Evolutionary conservation across 2,888 invertebrate species (phyloP), one percentile per base, ranked within the genome.

Genomic region (Pandemis cinnamomeana): DNA sequence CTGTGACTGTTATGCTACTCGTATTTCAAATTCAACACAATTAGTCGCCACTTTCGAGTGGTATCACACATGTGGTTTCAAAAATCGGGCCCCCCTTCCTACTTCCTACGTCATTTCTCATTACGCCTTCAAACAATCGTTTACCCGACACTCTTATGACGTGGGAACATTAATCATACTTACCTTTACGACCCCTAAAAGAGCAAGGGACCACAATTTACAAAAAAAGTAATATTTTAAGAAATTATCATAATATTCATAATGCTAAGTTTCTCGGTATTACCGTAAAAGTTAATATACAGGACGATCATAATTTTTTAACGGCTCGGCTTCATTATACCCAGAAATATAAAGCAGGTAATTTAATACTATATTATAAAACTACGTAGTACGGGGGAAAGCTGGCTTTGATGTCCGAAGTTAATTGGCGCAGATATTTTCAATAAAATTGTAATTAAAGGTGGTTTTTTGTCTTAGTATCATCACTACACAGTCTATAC

Each of bases 241-340:
- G 62, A 72, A 72, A 72, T 67, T 72, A 51, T 51, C 58, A 58
- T 58, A 58, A 58, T 27, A 11, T 58, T 20, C 60, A 69, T 64
- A 70, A 69, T 58, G 27, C 46, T 20, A 63, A 27, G 5, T 44
- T 20, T 15, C 3, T 5, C 20, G 27, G 42, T 46, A 55, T 68
- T 58, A 55, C 20, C 58, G 48, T 66, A 20, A 51, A 44, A 41
- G 51, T 73, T 69, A 66, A 69, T 73, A 73, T 70, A 27, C n/a
- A 13, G 48, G 46, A 10, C 8, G 60, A 53, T 66, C 66, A 48
- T 67, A 55, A 67, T 63, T 68, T 75, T 71, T 67, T 71, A 66
- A 71, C 66, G 58, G 20, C 46, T 44, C n/a, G 41, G 36, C 11
- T 55, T 66, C 71, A 67, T 70, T 71, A 67, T 55, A 60, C n/a